phyloP scores from a whole-genome alignment of 2,888 invertebrate species.

The Lepidochitona cinerea region DNA sequence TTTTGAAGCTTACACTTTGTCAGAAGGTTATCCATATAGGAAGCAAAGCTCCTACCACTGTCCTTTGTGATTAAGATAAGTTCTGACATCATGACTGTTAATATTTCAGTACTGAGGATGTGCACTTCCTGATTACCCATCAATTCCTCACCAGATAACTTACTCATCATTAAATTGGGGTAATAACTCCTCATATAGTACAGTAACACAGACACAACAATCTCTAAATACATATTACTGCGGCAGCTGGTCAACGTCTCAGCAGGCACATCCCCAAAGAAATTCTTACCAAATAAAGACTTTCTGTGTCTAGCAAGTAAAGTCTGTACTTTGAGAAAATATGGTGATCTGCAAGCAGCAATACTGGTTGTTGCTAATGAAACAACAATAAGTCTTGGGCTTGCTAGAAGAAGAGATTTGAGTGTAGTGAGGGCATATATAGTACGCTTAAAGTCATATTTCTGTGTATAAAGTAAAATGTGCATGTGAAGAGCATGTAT shows the following conservation, averaged over 20 bases:
- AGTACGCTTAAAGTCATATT: slow-evolving; percentile 82
- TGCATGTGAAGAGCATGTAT: slow-evolving; percentile 87
- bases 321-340: slow-evolving; percentile 74
- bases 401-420: slow-evolving; percentile 80
- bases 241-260: slow-evolving; percentile 81
- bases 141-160: slow-evolving; percentile 78
- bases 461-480: slow-evolving; percentile 84
- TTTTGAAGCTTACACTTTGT: slow-evolving; percentile 86
- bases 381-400: slow-evolving; percentile 82
- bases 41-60: slow-evolving; percentile 83
- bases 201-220: slow-evolving; percentile 80
- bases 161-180: slow-evolving; percentile 78
- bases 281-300: slow-evolving; percentile 80
- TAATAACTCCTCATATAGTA: slow-evolving; percentile 87
- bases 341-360: slow-evolving; percentile 70
- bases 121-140: slow-evolving; percentile 83
- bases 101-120: slow-evolving; percentile 81
- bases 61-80: slow-evolving; percentile 76
- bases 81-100: slow-evolving; percentile 81
- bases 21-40: slow-evolving; percentile 82
- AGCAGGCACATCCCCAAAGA: slow-evolving; percentile 70
- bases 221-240: slow-evolving; percentile 86
- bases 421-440: slow-evolving; percentile 83
- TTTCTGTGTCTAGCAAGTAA: slow-evolving; percentile 83
- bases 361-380: slow-evolving; percentile 83